Base-by-base conservation (phyloP, 2,113 vertebrate genomes). In the Climacteris rufus region DNA sequence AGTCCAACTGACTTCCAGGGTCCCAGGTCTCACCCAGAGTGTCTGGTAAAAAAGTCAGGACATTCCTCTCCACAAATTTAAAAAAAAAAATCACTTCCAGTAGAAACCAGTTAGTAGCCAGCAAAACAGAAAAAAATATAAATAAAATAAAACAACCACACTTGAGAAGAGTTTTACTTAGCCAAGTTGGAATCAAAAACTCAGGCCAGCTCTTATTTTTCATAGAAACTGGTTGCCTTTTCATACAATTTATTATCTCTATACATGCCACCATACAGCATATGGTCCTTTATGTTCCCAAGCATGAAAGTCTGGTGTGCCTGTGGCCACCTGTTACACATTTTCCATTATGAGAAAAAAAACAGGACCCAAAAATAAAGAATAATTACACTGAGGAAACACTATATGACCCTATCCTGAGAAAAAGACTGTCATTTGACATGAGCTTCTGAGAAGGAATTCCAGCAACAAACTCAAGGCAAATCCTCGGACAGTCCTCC, bases 261-360 rank as follows among this genome's bases (percentile, higher is more conserved):
- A 68, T 76, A 94, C 69, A 84, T 91, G 93, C 93, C 83, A 84
- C 88, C 74, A 60, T 30, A 39, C 40, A 94, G 93, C 96, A 96
- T 96, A 93, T 95, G 95, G 91, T 79, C 83, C 87, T 96, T 94
- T 85, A 93, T 10, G 78, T 61, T 95, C 89, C 77, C 57, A 82
- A 84, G 93, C 91, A 91, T 49, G 65, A 71, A 94, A 96, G 94
- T 76, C 94, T 96, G 89, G 60, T 96, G 94, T 94, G 96, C 70
- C 93, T 96, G 91, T 71, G 74, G 74, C 96, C 95, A 97, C 96
- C 96, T 97, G 96, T 96, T 96, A 89, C 89, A 87, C 78, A 97
- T 97, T 96, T 95, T 96, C 93, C 95, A 95, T 97, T 89, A 96
- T 70, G 74, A 95, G 83, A 87, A 92, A 97, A 94, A 96, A 89